Percentiles rank a stretch among this genome's conserved stretches.
These are phyloP conservation scores for Actinostola sp. DNA, from an alignment of 92 coral and sea anemone species.

Conservation along the genomic window DNA sequence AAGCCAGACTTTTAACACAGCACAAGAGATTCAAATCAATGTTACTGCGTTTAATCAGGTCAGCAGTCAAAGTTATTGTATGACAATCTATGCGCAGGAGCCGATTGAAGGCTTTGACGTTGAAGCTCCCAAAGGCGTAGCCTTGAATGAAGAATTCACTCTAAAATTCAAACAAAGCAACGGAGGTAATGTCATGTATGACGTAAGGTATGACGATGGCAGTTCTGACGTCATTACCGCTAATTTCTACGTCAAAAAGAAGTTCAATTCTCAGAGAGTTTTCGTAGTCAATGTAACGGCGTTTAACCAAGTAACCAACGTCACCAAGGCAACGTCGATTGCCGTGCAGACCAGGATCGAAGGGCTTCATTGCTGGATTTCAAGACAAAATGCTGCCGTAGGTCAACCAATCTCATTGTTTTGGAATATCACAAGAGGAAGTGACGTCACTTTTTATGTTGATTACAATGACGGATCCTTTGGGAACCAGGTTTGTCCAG, in stretches of 20 bases:
- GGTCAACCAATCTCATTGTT: conserved; percentile 25
- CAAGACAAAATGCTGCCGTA: conserved; percentile 16
- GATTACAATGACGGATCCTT: conserved; percentile 56
- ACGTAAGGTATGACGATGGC: conserved; percentile 60
- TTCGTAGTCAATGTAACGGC: conserved; percentile 54
- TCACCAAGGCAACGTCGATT: conserved; percentile 26
- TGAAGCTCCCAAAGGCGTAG: conserved; percentile 34
- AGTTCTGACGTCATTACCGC: conserved; percentile 53
- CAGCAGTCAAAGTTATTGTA: conserved; percentile 52
- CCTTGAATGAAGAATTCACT: conserved; percentile 35
- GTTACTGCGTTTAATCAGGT: conserved; percentile 69
- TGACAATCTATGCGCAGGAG: conserved; percentile 64
- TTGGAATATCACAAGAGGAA: conserved; percentile 76
- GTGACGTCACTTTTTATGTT: conserved; percentile 62
- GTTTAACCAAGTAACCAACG: conserved; percentile 56
- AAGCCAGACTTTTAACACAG: conserved; percentile 43
- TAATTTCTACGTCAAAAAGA: conserved; percentile 24
- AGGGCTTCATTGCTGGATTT: conserved; percentile 43
- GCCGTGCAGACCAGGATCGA: conserved; percentile 58
- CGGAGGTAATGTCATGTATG: conserved; percentile 75
- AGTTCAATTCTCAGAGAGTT: conserved; percentile 23
- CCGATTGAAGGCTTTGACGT: conserved; percentile 66
- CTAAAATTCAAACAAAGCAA: conserved; percentile 30
- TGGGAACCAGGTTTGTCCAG: conserved; percentile 3
- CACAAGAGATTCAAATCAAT: conserved; percentile 46